A percentile compares a stretch with the other conserved stretches of the same genome.
Evolutionary conservation across 2,113 vertebrate genomes (phyloP).

Genomic region (Benitochromis conjunctus): DNA sequence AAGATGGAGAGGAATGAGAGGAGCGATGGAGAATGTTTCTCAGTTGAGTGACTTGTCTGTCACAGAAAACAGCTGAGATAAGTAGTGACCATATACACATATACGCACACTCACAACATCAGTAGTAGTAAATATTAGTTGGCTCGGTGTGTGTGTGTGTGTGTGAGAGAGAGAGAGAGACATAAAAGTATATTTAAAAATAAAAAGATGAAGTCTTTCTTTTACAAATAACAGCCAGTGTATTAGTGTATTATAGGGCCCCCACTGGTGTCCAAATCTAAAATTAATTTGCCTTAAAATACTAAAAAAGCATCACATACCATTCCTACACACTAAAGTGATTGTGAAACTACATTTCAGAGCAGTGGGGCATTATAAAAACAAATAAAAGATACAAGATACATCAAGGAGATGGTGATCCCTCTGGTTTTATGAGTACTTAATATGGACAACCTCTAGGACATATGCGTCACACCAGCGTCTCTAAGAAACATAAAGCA

Average conservation of each 20-base stretch:
- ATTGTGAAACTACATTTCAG: too few species aligned
- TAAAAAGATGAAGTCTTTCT: background rate
- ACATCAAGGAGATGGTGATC: too few species aligned
- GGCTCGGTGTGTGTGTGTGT: background rate
- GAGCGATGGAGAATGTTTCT: background rate
- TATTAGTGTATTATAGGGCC: background rate
- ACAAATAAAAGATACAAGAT: too few species aligned
- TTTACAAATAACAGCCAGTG: background rate
- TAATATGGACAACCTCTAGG: background rate
- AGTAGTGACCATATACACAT: background rate
- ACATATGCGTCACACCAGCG: background rate
- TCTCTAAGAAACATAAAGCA: background rate
- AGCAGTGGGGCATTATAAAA: too few species aligned
- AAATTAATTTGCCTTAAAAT: background rate
- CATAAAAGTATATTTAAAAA: background rate
- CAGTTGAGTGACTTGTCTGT: constrained; percentile 3
- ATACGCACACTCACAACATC: background rate
- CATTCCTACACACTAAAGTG: too few species aligned
- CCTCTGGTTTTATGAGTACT: background rate
- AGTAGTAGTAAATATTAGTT: background rate
- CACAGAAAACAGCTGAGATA: background rate
- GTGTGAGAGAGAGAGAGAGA: background rate
- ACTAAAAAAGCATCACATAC: background rate
- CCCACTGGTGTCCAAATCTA: background rate
- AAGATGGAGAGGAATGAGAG: background rate